These are phyloP conservation scores for Sepioteuthis lessoniana DNA, from an alignment of 2,888 invertebrate genomes.

Conservation along the genomic window DNA sequence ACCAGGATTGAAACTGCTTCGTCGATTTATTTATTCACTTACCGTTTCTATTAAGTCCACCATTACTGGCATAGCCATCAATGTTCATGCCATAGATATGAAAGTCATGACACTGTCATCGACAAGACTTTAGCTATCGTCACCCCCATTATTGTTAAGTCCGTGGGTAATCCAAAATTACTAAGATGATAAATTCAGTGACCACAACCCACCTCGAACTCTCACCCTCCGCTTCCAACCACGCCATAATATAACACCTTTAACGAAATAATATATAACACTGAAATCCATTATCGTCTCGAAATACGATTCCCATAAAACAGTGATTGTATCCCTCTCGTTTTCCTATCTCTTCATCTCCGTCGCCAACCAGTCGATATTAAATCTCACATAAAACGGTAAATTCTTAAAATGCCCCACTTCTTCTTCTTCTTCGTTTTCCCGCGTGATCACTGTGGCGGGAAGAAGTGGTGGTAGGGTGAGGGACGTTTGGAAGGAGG, in stretches of 20 bases:
- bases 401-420: background rate
- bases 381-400: background rate
- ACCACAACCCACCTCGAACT: background rate
- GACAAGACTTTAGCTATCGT: background rate
- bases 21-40: background rate
- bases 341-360: background rate
- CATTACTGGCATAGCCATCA: background rate
- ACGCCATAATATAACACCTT: background rate
- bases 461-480: background rate
- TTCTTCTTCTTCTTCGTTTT: background rate
- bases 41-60: background rate
- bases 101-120: background rate
- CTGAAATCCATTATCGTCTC: background rate
- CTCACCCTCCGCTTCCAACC: background rate
- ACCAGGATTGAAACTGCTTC: background rate
- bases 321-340: background rate
- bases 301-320: conserved; percentile 4
- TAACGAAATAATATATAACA: conserved; percentile 17
- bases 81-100: background rate
- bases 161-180: background rate
- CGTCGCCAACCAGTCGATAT: background rate
- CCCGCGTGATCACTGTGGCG: background rate
- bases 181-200: background rate
- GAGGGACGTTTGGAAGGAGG: background rate
- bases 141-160: background rate